phyloP scores from a whole-genome alignment of 92 coral and sea anemone genomes.

The Porites divaricata region DNA sequence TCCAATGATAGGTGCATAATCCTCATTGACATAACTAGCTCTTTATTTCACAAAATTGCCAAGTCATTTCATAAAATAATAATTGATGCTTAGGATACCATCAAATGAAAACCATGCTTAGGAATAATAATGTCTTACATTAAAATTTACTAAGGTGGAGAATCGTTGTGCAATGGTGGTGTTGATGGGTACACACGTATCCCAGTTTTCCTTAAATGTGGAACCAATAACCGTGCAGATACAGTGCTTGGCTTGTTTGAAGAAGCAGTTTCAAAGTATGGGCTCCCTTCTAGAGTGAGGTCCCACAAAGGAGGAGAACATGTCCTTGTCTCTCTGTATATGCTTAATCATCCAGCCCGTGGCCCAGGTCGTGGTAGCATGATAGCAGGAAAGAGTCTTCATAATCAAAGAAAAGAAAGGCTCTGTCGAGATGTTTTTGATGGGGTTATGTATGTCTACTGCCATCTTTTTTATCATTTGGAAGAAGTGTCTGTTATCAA shows the following conservation, averaged over 20 bases:
- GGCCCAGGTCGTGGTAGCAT: conserved; percentile 78
- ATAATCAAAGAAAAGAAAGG: conserved; percentile 68
- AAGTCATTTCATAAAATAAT: too few relatives aligned
- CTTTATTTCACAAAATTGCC: too few relatives aligned
- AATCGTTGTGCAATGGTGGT: conserved; percentile 65
- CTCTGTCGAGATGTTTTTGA: conserved; percentile 68
- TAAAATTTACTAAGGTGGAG: conserved; percentile 65
- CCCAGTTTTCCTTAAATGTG: conserved; percentile 61
- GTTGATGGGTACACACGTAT: conserved; percentile 62
- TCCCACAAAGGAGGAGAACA: conserved; percentile 76
- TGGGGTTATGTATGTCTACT: conserved; percentile 50
- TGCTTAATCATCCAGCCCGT: conserved; percentile 58
- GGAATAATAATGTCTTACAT: too few relatives aligned
- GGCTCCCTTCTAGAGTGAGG: conserved; percentile 68
- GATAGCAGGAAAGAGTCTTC: conserved; percentile 63
- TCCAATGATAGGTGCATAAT: too few relatives aligned
- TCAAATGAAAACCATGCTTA: too few relatives aligned
- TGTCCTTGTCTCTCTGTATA: conserved; percentile 49
- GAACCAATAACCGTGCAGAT: conserved; percentile 54
- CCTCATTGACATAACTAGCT: too few relatives aligned
- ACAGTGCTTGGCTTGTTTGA: conserved; percentile 57
- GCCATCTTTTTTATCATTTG: conserved; percentile 42
- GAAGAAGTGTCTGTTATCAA: conserved; percentile 48
- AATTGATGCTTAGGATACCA: too few relatives aligned
- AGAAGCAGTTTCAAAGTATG: conserved; percentile 62